phyloP scores from a whole-genome alignment of 1,140 invertebrate genomes.

The Eriosoma lanigerum region DNA sequence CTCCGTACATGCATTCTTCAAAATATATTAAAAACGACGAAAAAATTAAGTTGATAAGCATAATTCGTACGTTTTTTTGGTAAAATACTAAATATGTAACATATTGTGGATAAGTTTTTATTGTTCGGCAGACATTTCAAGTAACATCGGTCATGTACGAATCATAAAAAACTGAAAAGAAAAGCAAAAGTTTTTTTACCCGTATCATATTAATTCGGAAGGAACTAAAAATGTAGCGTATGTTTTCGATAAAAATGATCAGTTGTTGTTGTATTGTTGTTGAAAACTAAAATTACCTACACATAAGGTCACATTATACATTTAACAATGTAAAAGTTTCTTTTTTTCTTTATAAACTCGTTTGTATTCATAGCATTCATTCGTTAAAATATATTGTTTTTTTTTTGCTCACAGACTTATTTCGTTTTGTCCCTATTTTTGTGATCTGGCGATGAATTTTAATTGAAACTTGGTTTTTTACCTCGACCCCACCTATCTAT shows the following conservation, averaged over 20 bases:
- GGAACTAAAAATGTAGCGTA: conserved; percentile 23
- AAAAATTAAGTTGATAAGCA: too few relatives aligned
- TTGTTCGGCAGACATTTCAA: background rate
- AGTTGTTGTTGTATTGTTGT: conserved; percentile 42
- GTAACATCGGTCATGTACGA: conserved; percentile 9
- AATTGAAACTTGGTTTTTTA: conserved; percentile 23
- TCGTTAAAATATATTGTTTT: conserved; percentile 27
- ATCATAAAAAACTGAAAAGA: background rate
- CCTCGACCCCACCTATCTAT: background rate
- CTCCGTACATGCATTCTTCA: too few relatives aligned
- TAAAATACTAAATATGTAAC: background rate
- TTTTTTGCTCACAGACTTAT: background rate
- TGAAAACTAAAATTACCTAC: conserved; percentile 42
- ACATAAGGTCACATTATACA: conserved; percentile 10
- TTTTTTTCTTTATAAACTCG: conserved; percentile 43
- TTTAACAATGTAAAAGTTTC: background rate
- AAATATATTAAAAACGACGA: too few relatives aligned
- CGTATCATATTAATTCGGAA: conserved; percentile 6
- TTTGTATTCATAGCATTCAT: conserved; percentile 46
- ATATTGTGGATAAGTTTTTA: background rate
- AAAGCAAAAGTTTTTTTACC: background rate
- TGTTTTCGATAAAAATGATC: conserved; percentile 45
- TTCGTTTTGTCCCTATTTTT: background rate
- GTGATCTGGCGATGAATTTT: conserved; percentile 38
- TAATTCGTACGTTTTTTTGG: background rate